These are phyloP conservation scores for Metaphire vulgaris DNA, from an alignment of 1,140 invertebrate genomes.

Conservation along the genomic window DNA sequence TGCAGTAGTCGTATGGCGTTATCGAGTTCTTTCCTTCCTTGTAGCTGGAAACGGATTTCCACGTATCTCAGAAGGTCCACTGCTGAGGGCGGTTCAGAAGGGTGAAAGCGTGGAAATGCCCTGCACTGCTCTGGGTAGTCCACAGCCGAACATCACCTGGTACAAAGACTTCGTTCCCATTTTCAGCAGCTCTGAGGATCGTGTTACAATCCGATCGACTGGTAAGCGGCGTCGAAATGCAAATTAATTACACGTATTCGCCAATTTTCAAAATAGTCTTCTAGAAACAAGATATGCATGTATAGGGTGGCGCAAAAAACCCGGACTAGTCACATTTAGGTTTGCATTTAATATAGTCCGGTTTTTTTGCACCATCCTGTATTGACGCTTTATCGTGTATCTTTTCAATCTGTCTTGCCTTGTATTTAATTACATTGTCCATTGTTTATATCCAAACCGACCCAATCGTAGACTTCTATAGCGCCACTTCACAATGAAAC, in stretches of 20 bases:
- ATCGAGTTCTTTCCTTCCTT: no score
- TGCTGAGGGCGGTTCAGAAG: constrained; percentile 84
- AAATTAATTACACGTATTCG: not conserved
- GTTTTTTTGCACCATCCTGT: no score
- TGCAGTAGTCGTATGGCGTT: no score
- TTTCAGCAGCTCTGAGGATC: constrained; percentile 62
- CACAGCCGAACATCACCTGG: constrained; percentile 81
- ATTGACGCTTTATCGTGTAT: not conserved
- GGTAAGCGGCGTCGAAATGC: constrained; percentile 54
- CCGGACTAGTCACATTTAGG: no score
- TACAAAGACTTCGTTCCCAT: constrained; percentile 82
- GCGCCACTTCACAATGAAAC: no score
- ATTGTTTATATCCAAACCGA: not conserved
- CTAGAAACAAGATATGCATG: not conserved
- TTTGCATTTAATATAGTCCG: no score
- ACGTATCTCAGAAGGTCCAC: constrained; percentile 72
- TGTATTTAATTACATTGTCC: not conserved
- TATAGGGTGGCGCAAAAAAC: no score
- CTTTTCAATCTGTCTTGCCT: not conserved
- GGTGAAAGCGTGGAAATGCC: constrained; percentile 79
- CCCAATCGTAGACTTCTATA: no score
- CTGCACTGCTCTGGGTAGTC: constrained; percentile 80
- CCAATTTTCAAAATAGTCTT: not conserved
- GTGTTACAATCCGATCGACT: constrained; percentile 72
- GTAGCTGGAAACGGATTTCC: constrained; percentile 89